Conservation (phyloP, 2,113 vertebrate species). For the Brachyhypopomus occidentalis region DNA sequence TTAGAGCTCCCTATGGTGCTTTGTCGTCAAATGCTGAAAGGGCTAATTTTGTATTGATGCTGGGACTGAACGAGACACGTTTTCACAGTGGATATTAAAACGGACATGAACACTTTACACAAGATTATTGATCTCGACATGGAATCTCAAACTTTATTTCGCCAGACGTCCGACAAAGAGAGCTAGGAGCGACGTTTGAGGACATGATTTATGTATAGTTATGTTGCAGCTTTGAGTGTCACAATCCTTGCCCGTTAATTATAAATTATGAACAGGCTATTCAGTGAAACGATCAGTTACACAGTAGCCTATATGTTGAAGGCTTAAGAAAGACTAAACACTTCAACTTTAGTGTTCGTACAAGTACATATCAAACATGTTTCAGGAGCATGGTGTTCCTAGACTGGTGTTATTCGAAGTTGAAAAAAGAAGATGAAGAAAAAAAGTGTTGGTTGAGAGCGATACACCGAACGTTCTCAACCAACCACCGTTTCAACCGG, state of each 20-base stretch:
- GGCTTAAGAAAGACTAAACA: not conserved
- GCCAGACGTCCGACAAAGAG: slow-evolving; percentile 10
- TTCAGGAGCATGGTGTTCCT: too few relatives aligned
- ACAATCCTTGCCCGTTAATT: not conserved
- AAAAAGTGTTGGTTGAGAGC: too few relatives aligned
- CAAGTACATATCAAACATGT: not conserved
- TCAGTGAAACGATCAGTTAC: not conserved
- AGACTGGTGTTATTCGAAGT: too few relatives aligned
- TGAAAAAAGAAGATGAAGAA: too few relatives aligned
- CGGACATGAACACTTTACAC: too few relatives aligned
- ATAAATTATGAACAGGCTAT: slow-evolving; percentile 13
- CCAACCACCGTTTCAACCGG: too few relatives aligned
- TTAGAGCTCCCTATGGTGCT: too few relatives aligned
- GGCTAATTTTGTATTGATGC: too few relatives aligned
- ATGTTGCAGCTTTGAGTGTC: not conserved
- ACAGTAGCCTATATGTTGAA: not conserved
- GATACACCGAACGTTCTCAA: too few relatives aligned
- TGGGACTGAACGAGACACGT: not conserved
- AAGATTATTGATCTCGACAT: too few relatives aligned
- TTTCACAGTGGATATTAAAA: not conserved
- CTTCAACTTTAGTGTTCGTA: not conserved
- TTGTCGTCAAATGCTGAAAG: too few relatives aligned
- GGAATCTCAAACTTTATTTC: slow-evolving; percentile 5
- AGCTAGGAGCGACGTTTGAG: not conserved
- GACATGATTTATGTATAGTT: slow-evolving; percentile 34